Conservation (phyloP, 2,888 invertebrate species). For the Spilosoma lubricipeda region DNA sequence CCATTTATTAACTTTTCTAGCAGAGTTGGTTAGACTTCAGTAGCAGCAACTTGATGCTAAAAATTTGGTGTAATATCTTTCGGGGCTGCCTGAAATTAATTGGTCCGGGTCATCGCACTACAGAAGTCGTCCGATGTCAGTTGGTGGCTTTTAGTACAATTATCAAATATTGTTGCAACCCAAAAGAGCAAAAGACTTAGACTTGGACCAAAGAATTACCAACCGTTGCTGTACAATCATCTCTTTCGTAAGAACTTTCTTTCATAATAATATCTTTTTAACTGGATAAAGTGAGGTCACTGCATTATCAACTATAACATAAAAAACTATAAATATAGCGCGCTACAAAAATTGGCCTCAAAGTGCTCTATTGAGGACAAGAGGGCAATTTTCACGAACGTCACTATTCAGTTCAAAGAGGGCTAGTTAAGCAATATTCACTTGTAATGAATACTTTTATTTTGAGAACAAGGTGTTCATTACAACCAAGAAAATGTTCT, state of each 20-base stretch:
- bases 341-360: background rate
- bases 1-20: background rate
- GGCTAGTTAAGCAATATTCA: conserved; percentile 26
- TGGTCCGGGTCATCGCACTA: too few species aligned
- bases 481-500: conserved; percentile 5
- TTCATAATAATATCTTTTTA: background rate
- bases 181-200: too few species aligned
- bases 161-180: too few species aligned
- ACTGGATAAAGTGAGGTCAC: background rate
- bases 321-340: background rate
- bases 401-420: conserved; percentile 14
- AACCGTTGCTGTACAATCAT: too few species aligned
- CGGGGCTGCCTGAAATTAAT: too few species aligned
- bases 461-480: background rate
- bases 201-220: too few species aligned
- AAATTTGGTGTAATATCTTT: too few species aligned
- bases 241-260: too few species aligned
- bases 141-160: too few species aligned
- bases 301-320: background rate
- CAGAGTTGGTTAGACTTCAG: too few species aligned
- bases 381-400: conserved; percentile 7
- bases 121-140: too few species aligned
- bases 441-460: conserved; percentile 28
- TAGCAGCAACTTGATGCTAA: too few species aligned
- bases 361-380: conserved; percentile 9